Evolutionary conservation across 2,888 invertebrate genomes (phyloP).

Genomic region (Helleia helle): DNA sequence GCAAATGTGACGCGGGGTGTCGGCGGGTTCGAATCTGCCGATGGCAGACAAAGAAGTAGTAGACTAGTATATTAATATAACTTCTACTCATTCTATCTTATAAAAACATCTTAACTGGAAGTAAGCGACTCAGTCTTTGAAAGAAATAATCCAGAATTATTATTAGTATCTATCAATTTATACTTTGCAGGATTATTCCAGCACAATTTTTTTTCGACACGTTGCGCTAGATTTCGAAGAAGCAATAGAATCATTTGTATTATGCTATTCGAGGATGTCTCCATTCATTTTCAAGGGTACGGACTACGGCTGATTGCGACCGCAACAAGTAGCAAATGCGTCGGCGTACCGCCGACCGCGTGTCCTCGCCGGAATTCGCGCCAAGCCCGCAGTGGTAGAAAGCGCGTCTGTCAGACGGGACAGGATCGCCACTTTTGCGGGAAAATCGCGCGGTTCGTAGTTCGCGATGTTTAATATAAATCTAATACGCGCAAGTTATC

Average conservation of each 20-base stretch:
- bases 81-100: too few species aligned
- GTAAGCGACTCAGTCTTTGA: too few species aligned
- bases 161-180: too few species aligned
- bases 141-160: too few species aligned
- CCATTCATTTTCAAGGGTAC: conserved; percentile 42
- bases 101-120: too few species aligned
- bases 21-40: too few species aligned
- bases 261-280: conserved; percentile 10
- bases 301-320: conserved; percentile 22
- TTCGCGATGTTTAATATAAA: conserved; percentile 2
- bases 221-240: too few species aligned
- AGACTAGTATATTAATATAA: too few species aligned
- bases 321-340: conserved; percentile 55
- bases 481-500: neutral
- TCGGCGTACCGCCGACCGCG: conserved; percentile 45
- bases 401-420: conserved; percentile 49
- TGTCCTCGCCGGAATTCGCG: conserved; percentile 50
- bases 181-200: too few species aligned
- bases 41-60: too few species aligned
- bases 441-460: conserved; percentile 12
- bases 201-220: too few species aligned
- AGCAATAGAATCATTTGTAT: neutral
- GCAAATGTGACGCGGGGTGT: too few species aligned
- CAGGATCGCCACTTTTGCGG: conserved; percentile 23
- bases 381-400: conserved; percentile 60